Conservation (phyloP, 2,888 invertebrate species). For the Megamerina dolium region DNA sequence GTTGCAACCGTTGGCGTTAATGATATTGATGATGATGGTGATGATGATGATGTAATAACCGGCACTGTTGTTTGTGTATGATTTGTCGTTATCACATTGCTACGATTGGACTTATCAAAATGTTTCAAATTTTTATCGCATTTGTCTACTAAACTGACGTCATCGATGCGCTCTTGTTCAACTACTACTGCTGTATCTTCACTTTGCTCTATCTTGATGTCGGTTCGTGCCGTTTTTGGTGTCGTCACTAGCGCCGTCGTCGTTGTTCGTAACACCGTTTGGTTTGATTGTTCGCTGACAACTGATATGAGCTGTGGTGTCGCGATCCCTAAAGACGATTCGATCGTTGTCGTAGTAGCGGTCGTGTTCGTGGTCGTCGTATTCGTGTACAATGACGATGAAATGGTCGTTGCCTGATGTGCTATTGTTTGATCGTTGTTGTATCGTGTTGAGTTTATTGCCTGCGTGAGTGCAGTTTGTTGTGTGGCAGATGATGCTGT, state of each 20-base stretch:
- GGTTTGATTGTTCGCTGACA: constrained; percentile 45
- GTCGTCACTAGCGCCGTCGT: constrained; percentile 12
- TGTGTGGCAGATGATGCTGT: constrained; percentile 4
- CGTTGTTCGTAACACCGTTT: constrained; percentile 34
- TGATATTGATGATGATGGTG: constrained; percentile 9
- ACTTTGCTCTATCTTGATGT: constrained; percentile 16
- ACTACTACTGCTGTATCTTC: too few species aligned
- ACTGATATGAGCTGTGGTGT: constrained; percentile 43
- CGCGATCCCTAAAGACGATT: constrained; percentile 34
- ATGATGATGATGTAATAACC: constrained; percentile 8
- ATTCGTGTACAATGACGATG: constrained; percentile 21
- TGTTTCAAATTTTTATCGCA: constrained; percentile 29
- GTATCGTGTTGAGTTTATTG: not conserved
- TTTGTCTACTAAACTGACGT: too few species aligned
- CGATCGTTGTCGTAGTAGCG: constrained; percentile 10
- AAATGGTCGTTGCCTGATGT: constrained; percentile 8
- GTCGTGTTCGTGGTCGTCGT: not conserved
- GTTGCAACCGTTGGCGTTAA: constrained; percentile 20
- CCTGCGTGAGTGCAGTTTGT: constrained; percentile 4
- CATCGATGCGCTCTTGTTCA: too few species aligned
- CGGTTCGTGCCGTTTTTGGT: constrained; percentile 17
- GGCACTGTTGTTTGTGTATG: constrained; percentile 8
- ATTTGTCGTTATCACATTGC: constrained; percentile 22
- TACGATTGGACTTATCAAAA: constrained; percentile 30
- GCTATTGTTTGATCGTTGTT: constrained; percentile 9